Percentiles rank a stretch among this genome's conserved stretches.
phyloP scores from a whole-genome alignment of 2,797 vertebrate genomes.

The Microctenopoma stevenorrisi region DNA sequence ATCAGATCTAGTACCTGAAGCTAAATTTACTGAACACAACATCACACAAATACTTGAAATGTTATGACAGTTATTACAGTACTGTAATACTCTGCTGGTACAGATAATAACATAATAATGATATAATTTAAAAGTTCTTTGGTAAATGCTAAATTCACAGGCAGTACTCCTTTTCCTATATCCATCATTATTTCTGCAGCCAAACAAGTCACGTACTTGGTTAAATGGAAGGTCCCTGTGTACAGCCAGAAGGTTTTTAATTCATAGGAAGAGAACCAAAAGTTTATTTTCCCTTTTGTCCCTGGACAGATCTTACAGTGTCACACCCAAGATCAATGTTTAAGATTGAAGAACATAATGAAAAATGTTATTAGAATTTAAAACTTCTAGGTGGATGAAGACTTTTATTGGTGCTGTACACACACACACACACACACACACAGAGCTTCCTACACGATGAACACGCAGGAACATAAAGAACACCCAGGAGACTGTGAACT shows the following conservation, averaged over 20 bases:
- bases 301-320: too few species aligned
- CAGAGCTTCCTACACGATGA: conserved; percentile 10
- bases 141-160: too few species aligned
- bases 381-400: not conserved
- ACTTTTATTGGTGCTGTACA: not conserved
- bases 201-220: too few species aligned
- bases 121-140: too few species aligned
- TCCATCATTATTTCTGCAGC: too few species aligned
- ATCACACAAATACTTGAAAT: not conserved
- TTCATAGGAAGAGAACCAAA: not conserved
- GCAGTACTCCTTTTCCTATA: too few species aligned
- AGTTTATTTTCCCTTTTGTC: too few species aligned
- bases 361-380: too few species aligned
- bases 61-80: not conserved
- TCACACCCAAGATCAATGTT: too few species aligned
- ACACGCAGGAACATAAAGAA: conserved; percentile 50
- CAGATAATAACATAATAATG: too few species aligned
- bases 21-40: not conserved
- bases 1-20: not conserved
- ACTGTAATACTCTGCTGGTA: too few species aligned
- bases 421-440: conserved; percentile 5
- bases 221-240: not conserved
- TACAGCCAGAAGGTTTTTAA: not conserved
- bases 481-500: conserved; percentile 52
- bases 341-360: too few species aligned